Evolutionary conservation across 2,797 vertebrate species (phyloP), one percentile per base, ranked within the genome.

Genomic region (Botia almorhae): DNA sequence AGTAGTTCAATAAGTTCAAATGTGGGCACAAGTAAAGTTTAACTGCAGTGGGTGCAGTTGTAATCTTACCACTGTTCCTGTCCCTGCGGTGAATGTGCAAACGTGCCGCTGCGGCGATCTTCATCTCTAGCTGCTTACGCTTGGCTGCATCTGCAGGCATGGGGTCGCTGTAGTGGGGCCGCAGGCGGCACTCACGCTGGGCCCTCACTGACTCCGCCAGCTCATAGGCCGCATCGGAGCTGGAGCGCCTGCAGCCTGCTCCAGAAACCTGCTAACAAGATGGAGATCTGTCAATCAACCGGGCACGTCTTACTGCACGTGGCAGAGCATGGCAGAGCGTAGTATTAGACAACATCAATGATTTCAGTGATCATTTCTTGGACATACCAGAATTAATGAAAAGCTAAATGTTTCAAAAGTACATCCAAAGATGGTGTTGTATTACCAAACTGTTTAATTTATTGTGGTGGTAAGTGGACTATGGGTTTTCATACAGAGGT

Each of bases 51-150:
- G 74, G 21, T 61, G 76, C 17, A 7, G 3, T 7, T 33, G 46
- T 10, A 17, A 23, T 84, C 92, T 89, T 83, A 94, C 94, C 92
- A 4, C 90, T 86, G 61, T 89, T 92, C 55, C 91, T 77, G 17
- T 93, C 94, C 69, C 94, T 86, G 5, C 94, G 95, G 86, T 97
- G 94, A 0, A 94, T 89, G 0, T 96, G 95, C 82, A 96, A 93
- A 29, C 94, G 92, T 0, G 94, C 95, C 0, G 94, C 95, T 0
- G 95, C 95, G 0, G 95, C 95, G 3, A 96, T 97, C 92, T 97
- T 97, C 94, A 97, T 94, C 90, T 97, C 95, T 91, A 96, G 93
- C 92, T 97, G 95, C 89, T 96, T 96, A 88, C 96, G 94, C 89
- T 96, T 96, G 86, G 95, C 93, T 0, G 95, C 95, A 81, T 96